Evolutionary conservation across 2,888 invertebrate genomes (phyloP).

Genomic region (Diogma glabrata): DNA sequence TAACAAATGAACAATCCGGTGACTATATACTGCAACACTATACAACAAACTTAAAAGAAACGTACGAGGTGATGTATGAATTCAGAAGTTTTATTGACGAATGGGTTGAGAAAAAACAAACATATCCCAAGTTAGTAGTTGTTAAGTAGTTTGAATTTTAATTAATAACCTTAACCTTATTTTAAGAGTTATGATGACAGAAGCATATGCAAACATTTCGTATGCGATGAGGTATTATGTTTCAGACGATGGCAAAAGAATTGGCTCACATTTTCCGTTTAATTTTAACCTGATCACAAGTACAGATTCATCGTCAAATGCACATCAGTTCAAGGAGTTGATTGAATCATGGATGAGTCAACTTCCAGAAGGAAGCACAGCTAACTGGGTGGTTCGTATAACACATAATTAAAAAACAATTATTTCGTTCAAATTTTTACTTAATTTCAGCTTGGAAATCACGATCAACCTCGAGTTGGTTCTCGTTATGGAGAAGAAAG

Average conservation of each 20-base stretch:
- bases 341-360: conserved; percentile 52
- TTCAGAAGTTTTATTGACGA: background rate
- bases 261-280: conserved; percentile 62
- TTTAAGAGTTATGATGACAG: conserved; percentile 60
- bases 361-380: conserved; percentile 45
- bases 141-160: too few relatives aligned
- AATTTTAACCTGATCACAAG: conserved; percentile 62
- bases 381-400: conserved; percentile 64
- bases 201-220: conserved; percentile 52
- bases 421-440: conserved; percentile 18
- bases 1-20: conserved; percentile 40
- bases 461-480: conserved; percentile 58
- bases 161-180: too few relatives aligned
- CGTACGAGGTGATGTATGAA: conserved; percentile 4
- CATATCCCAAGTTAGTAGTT: too few relatives aligned
- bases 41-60: conserved; percentile 40
- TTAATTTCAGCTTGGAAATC: conserved; percentile 50
- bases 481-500: conserved; percentile 53
- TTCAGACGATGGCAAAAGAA: conserved; percentile 29
- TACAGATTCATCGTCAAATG: conserved; percentile 44
- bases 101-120: background rate
- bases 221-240: conserved; percentile 53
- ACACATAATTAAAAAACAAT: background rate
- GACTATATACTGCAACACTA: conserved; percentile 50
- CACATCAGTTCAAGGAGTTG: conserved; percentile 46